Evolutionary conservation across 64 coral and sea anemone genomes (phyloP).

Genomic region (Dendronephthya gigantea): DNA sequence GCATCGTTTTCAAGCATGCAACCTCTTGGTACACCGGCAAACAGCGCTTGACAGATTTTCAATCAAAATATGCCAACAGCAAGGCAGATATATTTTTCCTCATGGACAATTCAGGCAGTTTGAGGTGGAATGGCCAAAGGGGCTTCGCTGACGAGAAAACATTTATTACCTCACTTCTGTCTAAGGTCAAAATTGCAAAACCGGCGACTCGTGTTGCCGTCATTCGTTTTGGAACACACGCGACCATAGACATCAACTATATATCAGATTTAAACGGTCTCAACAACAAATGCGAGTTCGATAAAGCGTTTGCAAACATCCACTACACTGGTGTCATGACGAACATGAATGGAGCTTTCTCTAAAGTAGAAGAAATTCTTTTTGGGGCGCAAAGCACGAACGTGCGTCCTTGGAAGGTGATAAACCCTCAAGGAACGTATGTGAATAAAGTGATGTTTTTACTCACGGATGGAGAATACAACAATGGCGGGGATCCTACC

Average conservation of each 20-base stretch:
- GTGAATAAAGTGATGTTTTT: neutral
- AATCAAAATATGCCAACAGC: neutral
- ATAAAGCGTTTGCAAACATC: neutral
- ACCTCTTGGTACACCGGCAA: too few species aligned
- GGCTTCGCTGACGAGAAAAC: neutral
- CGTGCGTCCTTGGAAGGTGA: neutral
- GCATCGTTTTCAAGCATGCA: too few species aligned
- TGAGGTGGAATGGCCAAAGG: neutral
- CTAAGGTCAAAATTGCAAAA: neutral
- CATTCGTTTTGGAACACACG: neutral
- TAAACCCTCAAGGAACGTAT: neutral
- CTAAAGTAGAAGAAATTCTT: neutral
- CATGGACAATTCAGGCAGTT: neutral
- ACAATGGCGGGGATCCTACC: neutral
- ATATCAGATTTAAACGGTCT: neutral
- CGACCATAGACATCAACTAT: neutral
- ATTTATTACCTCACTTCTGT: neutral
- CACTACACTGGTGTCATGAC: neutral
- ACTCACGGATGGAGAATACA: neutral
- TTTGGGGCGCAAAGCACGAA: neutral
- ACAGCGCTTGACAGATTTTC: neutral
- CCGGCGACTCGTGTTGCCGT: neutral
- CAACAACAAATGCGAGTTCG: conserved; percentile 7
- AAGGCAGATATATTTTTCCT: conserved; percentile 12
- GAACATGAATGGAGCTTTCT: neutral